phyloP scores from a whole-genome alignment of 2,888 invertebrate species.

The Lasioglossum vierecki region DNA sequence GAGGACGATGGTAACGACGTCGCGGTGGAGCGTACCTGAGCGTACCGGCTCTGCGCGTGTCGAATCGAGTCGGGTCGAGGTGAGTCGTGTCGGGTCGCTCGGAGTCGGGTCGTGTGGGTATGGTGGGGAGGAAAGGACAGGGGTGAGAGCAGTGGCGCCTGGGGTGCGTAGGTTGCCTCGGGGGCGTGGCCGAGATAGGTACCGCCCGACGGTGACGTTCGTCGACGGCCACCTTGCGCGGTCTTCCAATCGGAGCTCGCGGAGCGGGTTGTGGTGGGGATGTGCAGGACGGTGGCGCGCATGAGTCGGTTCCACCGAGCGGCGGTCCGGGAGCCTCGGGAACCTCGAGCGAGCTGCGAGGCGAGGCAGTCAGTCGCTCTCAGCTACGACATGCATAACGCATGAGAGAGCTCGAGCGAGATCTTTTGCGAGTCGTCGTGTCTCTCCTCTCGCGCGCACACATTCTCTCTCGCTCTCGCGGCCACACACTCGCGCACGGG shows the following conservation, averaged over 20 bases:
- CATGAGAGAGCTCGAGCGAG: slow-evolving; percentile 85
- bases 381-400: slow-evolving; percentile 87
- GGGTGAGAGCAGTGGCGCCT: slow-evolving; percentile 82
- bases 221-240: slow-evolving; percentile 82
- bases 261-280: slow-evolving; percentile 82
- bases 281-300: slow-evolving; percentile 76
- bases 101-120: slow-evolving; percentile 8
- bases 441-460: slow-evolving; percentile 58
- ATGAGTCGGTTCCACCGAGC: slow-evolving; percentile 76
- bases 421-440: slow-evolving; percentile 70
- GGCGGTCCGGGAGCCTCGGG: slow-evolving; percentile 77
- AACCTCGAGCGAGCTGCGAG: slow-evolving; percentile 81
- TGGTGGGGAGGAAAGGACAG: slow-evolving; percentile 65
- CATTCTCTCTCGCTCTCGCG: slow-evolving; percentile 40
- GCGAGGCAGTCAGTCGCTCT: slow-evolving; percentile 85
- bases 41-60: neutral
- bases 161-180: slow-evolving; percentile 75
- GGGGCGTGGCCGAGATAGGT: slow-evolving; percentile 76
- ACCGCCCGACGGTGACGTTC: slow-evolving; percentile 82
- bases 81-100: neutral
- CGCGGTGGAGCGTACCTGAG: neutral
- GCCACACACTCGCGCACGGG: slow-evolving; percentile 37
- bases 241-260: slow-evolving; percentile 78
- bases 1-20: neutral
- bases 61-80: slow-evolving; percentile 2